These are phyloP conservation scores for Phalacrocorax aristotelis DNA, from an alignment of 2,113 vertebrate genomes.

Conservation along the genomic window DNA sequence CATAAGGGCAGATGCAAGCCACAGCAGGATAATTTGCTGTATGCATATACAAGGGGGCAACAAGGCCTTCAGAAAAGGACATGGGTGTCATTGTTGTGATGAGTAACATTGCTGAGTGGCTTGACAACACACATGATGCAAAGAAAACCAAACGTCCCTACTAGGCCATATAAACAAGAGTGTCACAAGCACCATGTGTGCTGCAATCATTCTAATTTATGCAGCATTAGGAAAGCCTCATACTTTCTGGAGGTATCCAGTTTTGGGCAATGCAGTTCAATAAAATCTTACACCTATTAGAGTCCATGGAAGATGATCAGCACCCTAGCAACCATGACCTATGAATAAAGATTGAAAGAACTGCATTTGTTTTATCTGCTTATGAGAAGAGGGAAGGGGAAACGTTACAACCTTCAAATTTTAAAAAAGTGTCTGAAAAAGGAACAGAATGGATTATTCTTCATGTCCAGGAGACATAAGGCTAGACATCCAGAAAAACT, in stretches of 20 bases:
- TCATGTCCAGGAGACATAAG: neutral
- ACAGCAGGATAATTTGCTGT: neutral
- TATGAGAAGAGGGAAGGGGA: neutral
- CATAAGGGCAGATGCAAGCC: neutral
- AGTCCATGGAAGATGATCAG: neutral
- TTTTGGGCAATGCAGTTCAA: neutral
- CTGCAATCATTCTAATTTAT: neutral
- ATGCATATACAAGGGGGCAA: neutral
- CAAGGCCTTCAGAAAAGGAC: neutral
- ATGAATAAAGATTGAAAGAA: neutral
- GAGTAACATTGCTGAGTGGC: neutral
- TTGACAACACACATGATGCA: neutral
- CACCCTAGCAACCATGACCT: neutral
- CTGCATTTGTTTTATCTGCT: slow-evolving; percentile 5
- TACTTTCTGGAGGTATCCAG: neutral
- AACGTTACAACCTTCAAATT: neutral
- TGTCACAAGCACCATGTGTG: neutral
- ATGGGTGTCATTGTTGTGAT: neutral
- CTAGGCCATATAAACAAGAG: neutral
- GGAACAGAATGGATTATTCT: neutral
- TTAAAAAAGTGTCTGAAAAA: neutral
- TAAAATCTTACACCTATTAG: neutral
- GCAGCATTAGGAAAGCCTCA: neutral
- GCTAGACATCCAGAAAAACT: neutral
- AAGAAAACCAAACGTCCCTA: neutral